Evolutionary conservation across 2,888 invertebrate species (phyloP).

Genomic region (Ernsta delagoae): DNA sequence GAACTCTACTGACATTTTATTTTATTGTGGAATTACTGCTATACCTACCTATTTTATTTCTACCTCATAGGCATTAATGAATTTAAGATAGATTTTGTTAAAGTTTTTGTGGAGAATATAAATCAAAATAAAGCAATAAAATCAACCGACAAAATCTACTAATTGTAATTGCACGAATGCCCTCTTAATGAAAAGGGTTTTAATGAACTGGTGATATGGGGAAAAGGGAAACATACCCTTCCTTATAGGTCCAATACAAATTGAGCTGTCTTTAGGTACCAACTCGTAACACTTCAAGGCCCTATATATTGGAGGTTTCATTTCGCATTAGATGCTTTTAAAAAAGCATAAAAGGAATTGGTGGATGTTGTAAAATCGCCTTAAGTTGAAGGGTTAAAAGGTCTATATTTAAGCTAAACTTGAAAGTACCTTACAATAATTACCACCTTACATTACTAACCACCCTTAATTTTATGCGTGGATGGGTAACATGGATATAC

Average conservation of each 20-base stretch:
- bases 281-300: constrained; percentile 39
- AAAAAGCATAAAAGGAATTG: background rate
- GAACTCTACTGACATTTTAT: too few species aligned
- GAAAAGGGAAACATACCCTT: constrained; percentile 50
- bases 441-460: background rate
- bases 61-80: too few species aligned
- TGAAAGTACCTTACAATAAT: background rate
- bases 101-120: background rate
- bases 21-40: too few species aligned
- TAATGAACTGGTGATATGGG: constrained; percentile 66
- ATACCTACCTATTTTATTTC: too few species aligned
- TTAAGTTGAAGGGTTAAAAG: constrained; percentile 2
- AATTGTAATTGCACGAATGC: constrained; percentile 67
- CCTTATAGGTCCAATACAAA: constrained; percentile 42
- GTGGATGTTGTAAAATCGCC: constrained; percentile 1
- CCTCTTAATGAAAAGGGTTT: constrained; percentile 66
- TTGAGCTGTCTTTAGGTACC: constrained; percentile 42
- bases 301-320: constrained; percentile 45
- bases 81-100: too few species aligned
- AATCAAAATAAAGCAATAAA: constrained; percentile 36
- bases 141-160: constrained; percentile 50
- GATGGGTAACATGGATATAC: constrained; percentile 42
- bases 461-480: constrained; percentile 46
- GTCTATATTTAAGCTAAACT: background rate
- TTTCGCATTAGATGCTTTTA: constrained; percentile 39